These are phyloP conservation scores for Platalea minor DNA, from an alignment of 2,797 vertebrate species.

Conservation along the genomic window DNA sequence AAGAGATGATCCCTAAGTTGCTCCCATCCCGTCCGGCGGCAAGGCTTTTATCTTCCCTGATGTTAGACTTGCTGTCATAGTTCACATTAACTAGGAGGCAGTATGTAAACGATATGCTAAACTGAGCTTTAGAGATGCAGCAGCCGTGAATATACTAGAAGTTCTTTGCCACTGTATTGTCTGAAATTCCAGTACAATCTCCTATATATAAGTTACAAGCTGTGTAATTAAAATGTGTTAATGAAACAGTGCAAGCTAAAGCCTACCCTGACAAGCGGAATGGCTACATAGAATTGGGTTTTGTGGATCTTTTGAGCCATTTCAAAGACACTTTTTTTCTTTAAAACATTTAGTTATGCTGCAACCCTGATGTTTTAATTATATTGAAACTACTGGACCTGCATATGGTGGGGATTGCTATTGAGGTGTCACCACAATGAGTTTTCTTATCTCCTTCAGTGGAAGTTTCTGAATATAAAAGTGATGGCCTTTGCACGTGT, in stretches of 20 bases:
- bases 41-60: neutral
- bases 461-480: neutral
- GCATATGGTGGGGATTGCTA: neutral
- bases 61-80: accelerated
- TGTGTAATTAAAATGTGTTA: neutral
- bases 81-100: neutral
- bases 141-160: accelerated
- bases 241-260: neutral
- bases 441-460: neutral
- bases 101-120: neutral
- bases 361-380: neutral
- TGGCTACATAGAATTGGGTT: neutral
- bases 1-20: neutral
- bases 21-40: neutral
- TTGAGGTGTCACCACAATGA: neutral
- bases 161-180: neutral
- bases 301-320: neutral
- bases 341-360: neutral
- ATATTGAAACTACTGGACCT: neutral
- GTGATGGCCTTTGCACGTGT: neutral
- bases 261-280: neutral
- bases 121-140: neutral
- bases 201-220: neutral
- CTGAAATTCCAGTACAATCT: neutral
- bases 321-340: neutral